phyloP scores from a whole-genome alignment of 1,140 invertebrate genomes.

The Psilanteris sp. region DNA sequence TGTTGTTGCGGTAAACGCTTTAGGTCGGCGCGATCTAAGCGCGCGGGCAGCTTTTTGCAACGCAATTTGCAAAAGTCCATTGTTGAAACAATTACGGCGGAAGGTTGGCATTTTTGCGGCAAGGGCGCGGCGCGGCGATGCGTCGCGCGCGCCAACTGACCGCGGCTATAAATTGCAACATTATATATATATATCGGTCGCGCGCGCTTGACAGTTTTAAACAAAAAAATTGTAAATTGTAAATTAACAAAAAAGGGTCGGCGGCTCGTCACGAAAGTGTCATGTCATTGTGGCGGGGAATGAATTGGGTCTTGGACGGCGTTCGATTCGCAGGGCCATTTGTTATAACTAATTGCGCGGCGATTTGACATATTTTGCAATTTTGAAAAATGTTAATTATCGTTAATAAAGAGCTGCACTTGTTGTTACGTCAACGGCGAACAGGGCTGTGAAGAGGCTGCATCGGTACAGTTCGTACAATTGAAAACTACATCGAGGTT shows the following conservation, averaged over 20 bases:
- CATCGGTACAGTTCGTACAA: constrained; percentile 66
- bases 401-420: constrained; percentile 80
- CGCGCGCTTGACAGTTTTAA: constrained; percentile 18
- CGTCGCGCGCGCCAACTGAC: too few relatives aligned
- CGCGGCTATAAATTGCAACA: too few relatives aligned
- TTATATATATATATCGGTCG: too few relatives aligned
- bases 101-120: background rate
- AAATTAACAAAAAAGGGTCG: constrained; percentile 53
- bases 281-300: constrained; percentile 3
- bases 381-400: constrained; percentile 79
- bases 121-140: too few relatives aligned
- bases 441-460: constrained; percentile 78
- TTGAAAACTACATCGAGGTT: constrained; percentile 64
- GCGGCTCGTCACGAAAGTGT: background rate
- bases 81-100: background rate
- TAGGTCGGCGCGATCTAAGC: too few relatives aligned
- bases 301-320: background rate
- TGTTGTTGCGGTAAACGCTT: too few relatives aligned
- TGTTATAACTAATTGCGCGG: constrained; percentile 39
- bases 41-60: too few relatives aligned
- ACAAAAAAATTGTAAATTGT: constrained; percentile 59
- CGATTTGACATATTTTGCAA: constrained; percentile 50
- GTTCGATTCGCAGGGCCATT: constrained; percentile 6
- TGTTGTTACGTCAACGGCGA: constrained; percentile 79
- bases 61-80: constrained; percentile 1